A percentile compares a stretch with the other conserved stretches of the same genome.
These are phyloP conservation scores for Lagopus muta DNA, from an alignment of 2,113 vertebrate species.

Conservation along the genomic window DNA sequence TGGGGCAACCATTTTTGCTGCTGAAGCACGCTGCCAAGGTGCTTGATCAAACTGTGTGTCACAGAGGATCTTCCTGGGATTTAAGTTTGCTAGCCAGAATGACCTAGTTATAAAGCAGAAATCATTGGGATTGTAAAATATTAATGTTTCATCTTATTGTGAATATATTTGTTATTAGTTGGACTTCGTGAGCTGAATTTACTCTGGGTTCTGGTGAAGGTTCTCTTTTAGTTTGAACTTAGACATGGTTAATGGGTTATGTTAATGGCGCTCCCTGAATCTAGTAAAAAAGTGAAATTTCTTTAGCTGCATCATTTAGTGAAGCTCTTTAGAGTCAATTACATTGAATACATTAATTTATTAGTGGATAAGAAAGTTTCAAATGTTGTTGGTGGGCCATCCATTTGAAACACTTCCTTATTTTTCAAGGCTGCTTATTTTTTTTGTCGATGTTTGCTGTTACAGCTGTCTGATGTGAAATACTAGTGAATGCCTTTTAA, in stretches of 20 bases:
- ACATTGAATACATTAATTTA: background rate
- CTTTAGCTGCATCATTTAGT: background rate
- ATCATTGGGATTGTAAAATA: background rate
- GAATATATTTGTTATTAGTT: background rate
- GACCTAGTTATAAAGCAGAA: background rate
- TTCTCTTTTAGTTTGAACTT: background rate
- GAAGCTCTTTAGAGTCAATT: background rate
- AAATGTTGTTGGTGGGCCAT: background rate
- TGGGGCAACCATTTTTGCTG: background rate
- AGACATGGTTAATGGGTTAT: background rate
- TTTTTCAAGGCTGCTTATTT: background rate
- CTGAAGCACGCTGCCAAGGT: background rate
- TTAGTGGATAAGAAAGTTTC: background rate
- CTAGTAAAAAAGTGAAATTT: background rate
- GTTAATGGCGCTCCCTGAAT: background rate
- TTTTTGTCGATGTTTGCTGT: background rate
- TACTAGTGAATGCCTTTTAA: background rate
- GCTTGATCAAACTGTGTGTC: background rate
- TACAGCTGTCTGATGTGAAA: background rate
- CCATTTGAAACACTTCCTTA: background rate
- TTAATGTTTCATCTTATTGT: background rate
- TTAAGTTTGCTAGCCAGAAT: background rate
- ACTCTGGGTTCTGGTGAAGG: background rate
- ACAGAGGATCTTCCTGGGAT: background rate
- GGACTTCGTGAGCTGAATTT: accelerated